Evolutionary conservation across 2,888 invertebrate genomes (phyloP), one percentile per base, ranked within the genome.

Genomic region (Agonum fuliginosum): DNA sequence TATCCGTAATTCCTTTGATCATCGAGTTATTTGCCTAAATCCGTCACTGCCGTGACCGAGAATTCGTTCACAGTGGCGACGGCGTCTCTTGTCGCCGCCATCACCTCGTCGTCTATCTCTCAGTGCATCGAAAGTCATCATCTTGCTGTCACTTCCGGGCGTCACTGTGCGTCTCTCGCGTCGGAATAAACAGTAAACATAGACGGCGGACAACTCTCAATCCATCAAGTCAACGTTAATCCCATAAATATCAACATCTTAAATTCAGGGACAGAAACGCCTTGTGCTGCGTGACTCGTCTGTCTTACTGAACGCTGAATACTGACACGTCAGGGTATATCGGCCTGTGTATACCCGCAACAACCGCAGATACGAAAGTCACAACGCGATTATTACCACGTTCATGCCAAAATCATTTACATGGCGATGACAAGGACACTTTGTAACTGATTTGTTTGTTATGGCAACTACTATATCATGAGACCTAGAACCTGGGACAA

Each of bases 191-290:
- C 74, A 74, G 62, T 74, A 65, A 41, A 62, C 74, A 65, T 19
- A 54, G 30, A 74, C 62, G 74, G 62, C 62, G 62, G 43, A 62
- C 65, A 74, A 62, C 62, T 62, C 30, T 74, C 74, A 74, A 74
- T 74, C 74, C 58, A 74, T 74, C 74, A 74, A 74, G 37, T 43
- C 30, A 12, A 34, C 46, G 74, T 74, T 74, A 74, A 65, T 65
- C 74, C 65, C 74, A 62, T 74, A 74, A 74, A 74, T 74, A 74
- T 74, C 74, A 74, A 62, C 58, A 62, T 74, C 74, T 65, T 74
- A 43, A 74, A 74, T 74, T 74, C 62, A 24, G 62, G 30, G 20
- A 62, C 30, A 8, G 62, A 1, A 14, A 30, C 30, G 34, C n/a
- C n/a, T n/a, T n/a, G n/a, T n/a, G n/a, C n/a, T n/a, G n/a, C n/a